Percentiles rank a stretch among this genome's conserved stretches.
Conservation (phyloP, 2,888 invertebrate species). For the Vannuccia rotundouncinata region DNA sequence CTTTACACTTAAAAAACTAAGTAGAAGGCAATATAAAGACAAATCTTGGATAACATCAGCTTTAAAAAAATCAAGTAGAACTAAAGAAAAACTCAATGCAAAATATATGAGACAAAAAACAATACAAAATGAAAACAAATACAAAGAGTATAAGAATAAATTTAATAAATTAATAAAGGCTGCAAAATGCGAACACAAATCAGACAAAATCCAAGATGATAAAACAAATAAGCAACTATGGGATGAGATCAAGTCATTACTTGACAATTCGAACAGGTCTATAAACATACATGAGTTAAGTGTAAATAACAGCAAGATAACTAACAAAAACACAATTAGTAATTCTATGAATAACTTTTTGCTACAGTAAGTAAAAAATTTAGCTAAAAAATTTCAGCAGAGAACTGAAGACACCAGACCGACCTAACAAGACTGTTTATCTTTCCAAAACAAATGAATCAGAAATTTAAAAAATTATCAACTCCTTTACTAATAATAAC, state of each 20-base stretch:
- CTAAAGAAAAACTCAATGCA: not conserved
- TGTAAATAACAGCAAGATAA: not conserved
- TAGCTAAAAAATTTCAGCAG: no score
- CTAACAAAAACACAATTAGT: not conserved
- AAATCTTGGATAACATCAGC: not conserved
- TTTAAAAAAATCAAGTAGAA: not conserved
- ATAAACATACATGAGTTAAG: not conserved
- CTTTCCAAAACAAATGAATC: no score
- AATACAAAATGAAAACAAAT: not conserved
- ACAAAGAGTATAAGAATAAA: not conserved
- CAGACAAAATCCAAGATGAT: not conserved
- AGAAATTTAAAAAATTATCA: no score
- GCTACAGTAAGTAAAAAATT: no score
- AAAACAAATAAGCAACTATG: not conserved
- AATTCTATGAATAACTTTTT: not conserved
- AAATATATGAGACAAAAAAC: not conserved
- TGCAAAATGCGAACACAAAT: not conserved
- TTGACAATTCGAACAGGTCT: no score
- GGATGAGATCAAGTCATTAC: not conserved
- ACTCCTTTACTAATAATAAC: no score
- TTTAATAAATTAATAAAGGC: not conserved
- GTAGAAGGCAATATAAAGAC: not conserved
- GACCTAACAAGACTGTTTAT: no score
- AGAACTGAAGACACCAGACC: no score
- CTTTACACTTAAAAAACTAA: not conserved